Percentiles rank a stretch among this genome's conserved stretches.
Evolutionary conservation across 2,888 invertebrate genomes (phyloP).

Genomic region (Drosophila peninsularis): DNA sequence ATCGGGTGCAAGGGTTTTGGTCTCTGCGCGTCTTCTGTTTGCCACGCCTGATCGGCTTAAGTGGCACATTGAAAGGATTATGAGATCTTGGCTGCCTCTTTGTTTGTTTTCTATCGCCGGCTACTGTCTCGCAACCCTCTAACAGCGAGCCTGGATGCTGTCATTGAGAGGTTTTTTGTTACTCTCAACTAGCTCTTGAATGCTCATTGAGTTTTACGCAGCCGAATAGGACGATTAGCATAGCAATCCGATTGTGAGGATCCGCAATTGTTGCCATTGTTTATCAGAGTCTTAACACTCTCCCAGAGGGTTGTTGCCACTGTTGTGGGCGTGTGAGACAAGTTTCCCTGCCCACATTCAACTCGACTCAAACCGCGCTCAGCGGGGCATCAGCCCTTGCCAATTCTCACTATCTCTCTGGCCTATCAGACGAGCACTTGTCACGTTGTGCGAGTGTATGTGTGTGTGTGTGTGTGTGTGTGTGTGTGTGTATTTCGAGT

Average conservation of each 20-base stretch:
- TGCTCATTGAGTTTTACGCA: constrained; percentile 74
- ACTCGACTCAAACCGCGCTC: constrained; percentile 49
- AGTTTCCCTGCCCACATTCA: constrained; percentile 68
- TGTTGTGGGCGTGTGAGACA: constrained; percentile 59
- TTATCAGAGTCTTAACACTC: constrained; percentile 57
- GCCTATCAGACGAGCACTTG: constrained; percentile 47
- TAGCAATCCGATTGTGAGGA: constrained; percentile 82
- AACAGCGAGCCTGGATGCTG: constrained; percentile 17
- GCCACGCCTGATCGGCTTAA: constrained; percentile 84
- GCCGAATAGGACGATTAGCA: constrained; percentile 77
- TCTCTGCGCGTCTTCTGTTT: constrained; percentile 39
- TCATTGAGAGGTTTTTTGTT: constrained; percentile 21
- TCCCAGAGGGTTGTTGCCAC: constrained; percentile 54
- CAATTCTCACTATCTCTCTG: constrained; percentile 49
- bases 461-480: background rate
- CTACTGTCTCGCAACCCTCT: constrained; percentile 32
- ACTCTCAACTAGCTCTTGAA: constrained; percentile 44
- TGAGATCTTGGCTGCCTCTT: constrained; percentile 53
- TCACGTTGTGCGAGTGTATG: constrained; percentile 13
- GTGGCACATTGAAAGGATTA: constrained; percentile 85
- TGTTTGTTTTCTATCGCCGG: constrained; percentile 32
- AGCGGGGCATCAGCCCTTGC: constrained; percentile 50
- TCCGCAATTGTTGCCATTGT: constrained; percentile 73
- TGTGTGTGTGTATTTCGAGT: constrained; percentile 44
- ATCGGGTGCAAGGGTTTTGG: constrained; percentile 50